Conservation (phyloP, 2,113 vertebrate genomes). For the rat (Rattus norvegicus) region DNA sequence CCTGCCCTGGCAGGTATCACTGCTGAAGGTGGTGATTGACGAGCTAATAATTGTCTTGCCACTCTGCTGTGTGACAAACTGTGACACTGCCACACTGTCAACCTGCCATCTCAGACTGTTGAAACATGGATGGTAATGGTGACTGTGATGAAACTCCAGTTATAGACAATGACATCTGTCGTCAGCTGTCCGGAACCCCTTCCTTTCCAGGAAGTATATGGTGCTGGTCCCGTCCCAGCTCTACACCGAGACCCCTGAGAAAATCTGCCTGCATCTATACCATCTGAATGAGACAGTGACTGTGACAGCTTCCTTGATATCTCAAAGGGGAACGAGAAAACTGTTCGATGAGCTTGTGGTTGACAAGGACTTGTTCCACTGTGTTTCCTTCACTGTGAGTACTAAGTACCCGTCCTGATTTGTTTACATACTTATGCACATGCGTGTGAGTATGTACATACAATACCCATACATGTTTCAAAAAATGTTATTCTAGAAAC, state of each 20-base stretch:
- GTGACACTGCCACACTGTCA: neutral
- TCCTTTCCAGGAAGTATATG: conserved; percentile 80
- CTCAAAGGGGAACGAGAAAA: conserved; percentile 5
- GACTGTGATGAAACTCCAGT: neutral
- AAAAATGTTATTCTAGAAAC: neutral
- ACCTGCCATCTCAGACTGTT: neutral
- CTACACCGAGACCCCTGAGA: conserved; percentile 53
- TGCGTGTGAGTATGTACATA: neutral
- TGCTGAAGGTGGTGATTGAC: neutral
- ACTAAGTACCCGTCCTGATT: neutral
- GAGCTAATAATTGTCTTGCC: too few relatives aligned
- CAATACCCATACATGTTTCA: neutral
- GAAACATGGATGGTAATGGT: neutral
- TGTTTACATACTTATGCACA: neutral
- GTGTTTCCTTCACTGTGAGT: conserved; percentile 73
- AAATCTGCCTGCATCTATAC: conserved; percentile 81
- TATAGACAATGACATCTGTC: neutral
- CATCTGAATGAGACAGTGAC: conserved; percentile 84
- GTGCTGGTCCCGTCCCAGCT: conserved; percentile 68
- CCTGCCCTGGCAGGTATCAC: neutral
- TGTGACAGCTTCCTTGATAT: conserved; percentile 56
- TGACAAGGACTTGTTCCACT: conserved; percentile 12
- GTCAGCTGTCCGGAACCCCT: neutral
- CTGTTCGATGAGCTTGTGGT: conserved; percentile 71
- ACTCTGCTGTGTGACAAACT: neutral